Evolutionary conservation across 2,888 invertebrate genomes (phyloP).

Genomic region (Galeopsomyia nigrocyanea): DNA sequence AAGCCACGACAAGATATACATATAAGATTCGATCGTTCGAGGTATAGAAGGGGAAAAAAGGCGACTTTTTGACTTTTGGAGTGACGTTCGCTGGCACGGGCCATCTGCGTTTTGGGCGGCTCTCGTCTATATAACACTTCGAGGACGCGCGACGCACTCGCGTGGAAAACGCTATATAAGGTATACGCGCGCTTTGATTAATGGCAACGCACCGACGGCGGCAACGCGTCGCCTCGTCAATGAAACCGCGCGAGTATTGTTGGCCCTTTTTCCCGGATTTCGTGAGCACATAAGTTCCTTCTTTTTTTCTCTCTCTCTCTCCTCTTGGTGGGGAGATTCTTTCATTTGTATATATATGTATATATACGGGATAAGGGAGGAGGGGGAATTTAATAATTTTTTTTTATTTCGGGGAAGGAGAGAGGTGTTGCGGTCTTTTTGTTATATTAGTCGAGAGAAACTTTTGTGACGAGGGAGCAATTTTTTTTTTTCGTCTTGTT

Average conservation of each 20-base stretch:
- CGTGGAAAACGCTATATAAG: slow-evolving; percentile 45
- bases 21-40: too few species aligned
- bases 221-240: not conserved
- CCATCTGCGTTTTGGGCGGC: slow-evolving; percentile 33
- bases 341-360: too few species aligned
- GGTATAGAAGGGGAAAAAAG: not conserved
- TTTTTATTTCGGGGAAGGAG: not conserved
- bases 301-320: not conserved
- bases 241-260: slow-evolving; percentile 16
- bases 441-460: too few species aligned
- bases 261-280: slow-evolving; percentile 23
- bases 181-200: slow-evolving; percentile 52
- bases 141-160: slow-evolving; percentile 46
- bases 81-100: slow-evolving; percentile 15
- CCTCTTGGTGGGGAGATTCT: too few species aligned
- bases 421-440: not conserved
- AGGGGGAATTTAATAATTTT: slow-evolving; percentile 26
- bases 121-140: too few species aligned
- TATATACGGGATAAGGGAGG: too few species aligned
- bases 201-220: slow-evolving; percentile 42
- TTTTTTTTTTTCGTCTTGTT: too few species aligned
- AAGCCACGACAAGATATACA: not conserved
- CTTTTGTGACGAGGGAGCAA: too few species aligned
- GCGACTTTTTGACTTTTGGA: not conserved
- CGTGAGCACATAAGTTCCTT: not conserved